phyloP scores from a whole-genome alignment of 1,140 invertebrate genomes.

The Colletes latitarsis region DNA sequence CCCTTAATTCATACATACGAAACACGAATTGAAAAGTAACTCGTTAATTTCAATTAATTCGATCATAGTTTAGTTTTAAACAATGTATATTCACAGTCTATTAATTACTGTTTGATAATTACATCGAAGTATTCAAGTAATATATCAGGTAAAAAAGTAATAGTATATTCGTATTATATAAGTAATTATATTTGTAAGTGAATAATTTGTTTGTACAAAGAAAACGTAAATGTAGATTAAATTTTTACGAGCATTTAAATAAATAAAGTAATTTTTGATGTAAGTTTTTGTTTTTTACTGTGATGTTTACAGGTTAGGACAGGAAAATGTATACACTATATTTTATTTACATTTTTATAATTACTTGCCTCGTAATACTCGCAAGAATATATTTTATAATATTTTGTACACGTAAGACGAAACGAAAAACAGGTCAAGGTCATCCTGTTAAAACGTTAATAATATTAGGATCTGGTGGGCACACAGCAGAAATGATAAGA shows the following conservation, averaged over 20 bases:
- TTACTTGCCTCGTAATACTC: conserved; percentile 2
- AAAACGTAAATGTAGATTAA: too few relatives aligned
- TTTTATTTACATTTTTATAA: conserved; percentile 5
- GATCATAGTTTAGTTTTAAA: background rate
- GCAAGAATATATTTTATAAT: conserved; percentile 66
- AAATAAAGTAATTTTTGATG: background rate
- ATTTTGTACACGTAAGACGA: conserved; percentile 53
- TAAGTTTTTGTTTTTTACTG: conserved; percentile 8
- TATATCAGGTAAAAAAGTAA: too few relatives aligned
- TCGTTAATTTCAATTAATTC: too few relatives aligned
- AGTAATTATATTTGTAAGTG: too few relatives aligned
- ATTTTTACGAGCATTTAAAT: background rate
- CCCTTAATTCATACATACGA: too few relatives aligned
- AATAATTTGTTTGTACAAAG: too few relatives aligned
- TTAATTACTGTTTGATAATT: too few relatives aligned
- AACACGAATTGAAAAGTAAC: too few relatives aligned
- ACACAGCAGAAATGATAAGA: conserved; percentile 94
- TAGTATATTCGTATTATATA: too few relatives aligned
- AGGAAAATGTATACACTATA: conserved; percentile 14
- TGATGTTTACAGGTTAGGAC: conserved; percentile 46
- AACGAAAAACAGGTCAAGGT: conserved; percentile 19
- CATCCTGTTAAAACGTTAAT: conserved; percentile 79
- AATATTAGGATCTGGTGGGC: conserved; percentile 86
- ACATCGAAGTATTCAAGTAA: too few relatives aligned
- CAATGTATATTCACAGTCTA: too few relatives aligned